These are phyloP conservation scores for Drosophila bifasciata DNA, from an alignment of 1,140 invertebrate genomes.

Conservation along the genomic window DNA sequence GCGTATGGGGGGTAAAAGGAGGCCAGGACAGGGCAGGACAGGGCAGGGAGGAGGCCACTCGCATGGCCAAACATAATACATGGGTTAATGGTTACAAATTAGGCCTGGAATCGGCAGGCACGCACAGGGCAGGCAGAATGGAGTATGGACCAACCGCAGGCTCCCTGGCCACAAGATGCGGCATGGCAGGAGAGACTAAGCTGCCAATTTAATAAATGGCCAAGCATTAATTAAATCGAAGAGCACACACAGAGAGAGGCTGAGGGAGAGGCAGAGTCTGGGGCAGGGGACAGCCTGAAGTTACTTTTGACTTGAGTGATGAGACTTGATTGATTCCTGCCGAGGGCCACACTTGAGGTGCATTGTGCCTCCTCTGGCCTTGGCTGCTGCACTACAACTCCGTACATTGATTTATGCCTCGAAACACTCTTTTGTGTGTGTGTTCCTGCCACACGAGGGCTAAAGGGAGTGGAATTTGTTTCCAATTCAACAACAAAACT, in stretches of 20 bases:
- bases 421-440: conserved; percentile 31
- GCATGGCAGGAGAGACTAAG: conserved; percentile 56
- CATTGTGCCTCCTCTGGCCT: conserved; percentile 67
- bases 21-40: conserved; percentile 6
- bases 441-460: background rate
- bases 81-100: conserved; percentile 83
- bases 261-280: conserved; percentile 3
- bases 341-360: conserved; percentile 75
- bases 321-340: conserved; percentile 82
- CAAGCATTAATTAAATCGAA: conserved; percentile 79
- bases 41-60: conserved; percentile 38
- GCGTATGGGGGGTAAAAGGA: conserved; percentile 3
- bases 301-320: conserved; percentile 67
- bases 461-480: conserved; percentile 62
- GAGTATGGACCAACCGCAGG: conserved; percentile 67
- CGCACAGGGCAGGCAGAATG: conserved; percentile 46
- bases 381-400: conserved; percentile 43
- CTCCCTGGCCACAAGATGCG: conserved; percentile 14
- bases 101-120: conserved; percentile 72
- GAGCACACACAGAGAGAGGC: conserved; percentile 31
- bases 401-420: conserved; percentile 69
- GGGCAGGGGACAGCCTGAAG: conserved; percentile 23
- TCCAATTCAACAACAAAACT: conserved; percentile 66
- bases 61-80: conserved; percentile 74
- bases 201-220: conserved; percentile 84